Evolutionary conservation across 2,113 vertebrate genomes (phyloP).

Genomic region (Melanotaenia duboulayi): DNA sequence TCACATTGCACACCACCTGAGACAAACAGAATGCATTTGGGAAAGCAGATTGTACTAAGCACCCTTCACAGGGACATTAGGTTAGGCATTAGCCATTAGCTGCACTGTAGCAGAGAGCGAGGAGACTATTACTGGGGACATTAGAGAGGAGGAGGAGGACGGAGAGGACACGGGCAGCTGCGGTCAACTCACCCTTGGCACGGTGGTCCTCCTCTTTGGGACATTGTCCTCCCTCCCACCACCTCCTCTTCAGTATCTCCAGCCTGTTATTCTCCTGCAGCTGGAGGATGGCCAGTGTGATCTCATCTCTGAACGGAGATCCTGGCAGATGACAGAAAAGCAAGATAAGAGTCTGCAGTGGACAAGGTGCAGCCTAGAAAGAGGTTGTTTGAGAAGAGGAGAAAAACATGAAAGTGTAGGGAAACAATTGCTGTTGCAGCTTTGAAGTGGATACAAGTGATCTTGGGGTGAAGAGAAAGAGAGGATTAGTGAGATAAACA

Average conservation of each 20-base stretch:
- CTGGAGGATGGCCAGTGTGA: slow-evolving; percentile 92
- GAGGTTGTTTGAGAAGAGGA: slow-evolving; percentile 19
- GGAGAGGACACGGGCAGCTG: slow-evolving; percentile 48
- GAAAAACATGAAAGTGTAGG: slow-evolving; percentile 17
- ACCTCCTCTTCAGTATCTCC: slow-evolving; percentile 93
- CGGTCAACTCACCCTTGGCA: slow-evolving; percentile 87
- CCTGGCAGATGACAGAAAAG: slow-evolving; percentile 75
- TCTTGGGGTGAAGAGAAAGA: slow-evolving; percentile 61
- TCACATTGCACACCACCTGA: slow-evolving; percentile 59
- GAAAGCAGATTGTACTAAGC: slow-evolving; percentile 56
- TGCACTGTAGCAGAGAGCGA: slow-evolving; percentile 52
- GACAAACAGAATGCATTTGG: slow-evolving; percentile 65
- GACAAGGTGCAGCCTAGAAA: slow-evolving; percentile 9
- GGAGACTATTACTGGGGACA: slow-evolving; percentile 60
- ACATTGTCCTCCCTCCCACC: slow-evolving; percentile 95
- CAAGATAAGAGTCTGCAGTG: slow-evolving; percentile 40
- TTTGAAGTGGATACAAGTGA: slow-evolving; percentile 48
- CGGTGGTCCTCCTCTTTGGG: slow-evolving; percentile 93
- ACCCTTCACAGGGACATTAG: slow-evolving; percentile 69
- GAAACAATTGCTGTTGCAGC: slow-evolving; percentile 18
- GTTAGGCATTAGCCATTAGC: slow-evolving; percentile 65
- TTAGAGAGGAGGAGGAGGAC: slow-evolving; percentile 53
- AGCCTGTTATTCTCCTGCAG: slow-evolving; percentile 94
- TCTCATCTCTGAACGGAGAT: slow-evolving; percentile 92
- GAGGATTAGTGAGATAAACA: slow-evolving; percentile 72